Conservation (phyloP, 2,797 vertebrate genomes). For the Falco novaeseelandiae region DNA sequence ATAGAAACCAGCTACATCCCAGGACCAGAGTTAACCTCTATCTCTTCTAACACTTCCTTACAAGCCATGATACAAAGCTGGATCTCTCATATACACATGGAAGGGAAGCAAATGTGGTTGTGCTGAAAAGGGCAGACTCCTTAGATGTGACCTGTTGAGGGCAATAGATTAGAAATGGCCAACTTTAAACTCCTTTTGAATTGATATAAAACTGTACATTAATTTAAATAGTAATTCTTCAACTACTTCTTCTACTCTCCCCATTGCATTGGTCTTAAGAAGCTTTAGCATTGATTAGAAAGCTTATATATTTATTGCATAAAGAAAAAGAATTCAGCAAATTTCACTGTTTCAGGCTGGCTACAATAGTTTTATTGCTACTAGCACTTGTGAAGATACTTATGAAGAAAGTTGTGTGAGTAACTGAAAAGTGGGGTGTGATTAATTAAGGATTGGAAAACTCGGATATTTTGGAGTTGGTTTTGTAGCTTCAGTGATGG, state of each 20-base stretch:
- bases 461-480: rapidly evolving
- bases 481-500: not conserved
- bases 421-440: not conserved
- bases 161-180: not conserved
- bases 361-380: not conserved
- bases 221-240: not conserved
- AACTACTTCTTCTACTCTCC: not conserved
- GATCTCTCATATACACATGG: not conserved
- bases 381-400: not conserved
- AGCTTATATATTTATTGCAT: not conserved
- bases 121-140: not conserved
- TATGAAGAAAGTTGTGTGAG: not conserved
- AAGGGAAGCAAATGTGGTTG: not conserved
- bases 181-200: not conserved
- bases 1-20: not conserved
- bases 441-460: not conserved
- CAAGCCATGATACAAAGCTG: not conserved
- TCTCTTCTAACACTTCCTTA: not conserved
- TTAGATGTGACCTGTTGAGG: not conserved
- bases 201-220: not conserved
- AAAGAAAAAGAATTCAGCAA: not conserved
- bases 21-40: not conserved
- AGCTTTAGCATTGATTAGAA: not conserved
- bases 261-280: not conserved
- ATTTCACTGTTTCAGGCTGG: not conserved